A percentile compares a stretch with the other conserved stretches of the same genome.
phyloP scores from a whole-genome alignment of 2,888 invertebrate genomes.

The Altica lythri region DNA sequence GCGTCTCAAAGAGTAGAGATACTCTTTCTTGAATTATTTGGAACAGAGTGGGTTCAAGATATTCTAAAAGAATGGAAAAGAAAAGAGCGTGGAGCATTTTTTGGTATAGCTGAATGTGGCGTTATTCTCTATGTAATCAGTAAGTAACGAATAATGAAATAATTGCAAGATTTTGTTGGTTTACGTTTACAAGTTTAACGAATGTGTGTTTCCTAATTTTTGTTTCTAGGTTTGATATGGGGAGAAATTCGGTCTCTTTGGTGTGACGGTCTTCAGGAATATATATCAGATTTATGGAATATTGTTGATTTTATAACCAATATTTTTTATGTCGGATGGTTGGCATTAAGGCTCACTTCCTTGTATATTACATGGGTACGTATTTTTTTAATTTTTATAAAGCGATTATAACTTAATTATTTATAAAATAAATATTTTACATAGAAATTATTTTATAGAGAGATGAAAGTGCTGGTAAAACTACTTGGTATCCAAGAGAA shows the following conservation, averaged over 20 bases:
- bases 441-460: slow-evolving; percentile 31
- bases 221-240: slow-evolving; percentile 83
- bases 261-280: slow-evolving; percentile 87
- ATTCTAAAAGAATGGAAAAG: slow-evolving; percentile 78
- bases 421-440: background rate
- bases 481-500: slow-evolving; percentile 81
- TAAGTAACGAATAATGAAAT: slow-evolving; percentile 60
- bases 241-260: slow-evolving; percentile 91
- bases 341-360: slow-evolving; percentile 84
- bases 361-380: slow-evolving; percentile 78
- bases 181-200: too few species aligned
- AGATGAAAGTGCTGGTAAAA: slow-evolving; percentile 41
- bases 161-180: too few species aligned
- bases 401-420: background rate
- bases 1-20: slow-evolving; percentile 93
- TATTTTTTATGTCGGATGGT: slow-evolving; percentile 92
- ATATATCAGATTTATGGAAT: slow-evolving; percentile 96
- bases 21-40: slow-evolving; percentile 77
- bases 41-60: slow-evolving; percentile 75
- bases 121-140: slow-evolving; percentile 89
- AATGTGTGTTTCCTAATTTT: too few species aligned
- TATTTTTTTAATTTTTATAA: slow-evolving; percentile 9
- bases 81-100: slow-evolving; percentile 76
- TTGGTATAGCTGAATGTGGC: slow-evolving; percentile 79
- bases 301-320: slow-evolving; percentile 98